Evolutionary conservation across 92 coral and sea anemone genomes (phyloP), one percentile per base, ranked within the genome.

Genomic region (Epizoanthus fatuus): DNA sequence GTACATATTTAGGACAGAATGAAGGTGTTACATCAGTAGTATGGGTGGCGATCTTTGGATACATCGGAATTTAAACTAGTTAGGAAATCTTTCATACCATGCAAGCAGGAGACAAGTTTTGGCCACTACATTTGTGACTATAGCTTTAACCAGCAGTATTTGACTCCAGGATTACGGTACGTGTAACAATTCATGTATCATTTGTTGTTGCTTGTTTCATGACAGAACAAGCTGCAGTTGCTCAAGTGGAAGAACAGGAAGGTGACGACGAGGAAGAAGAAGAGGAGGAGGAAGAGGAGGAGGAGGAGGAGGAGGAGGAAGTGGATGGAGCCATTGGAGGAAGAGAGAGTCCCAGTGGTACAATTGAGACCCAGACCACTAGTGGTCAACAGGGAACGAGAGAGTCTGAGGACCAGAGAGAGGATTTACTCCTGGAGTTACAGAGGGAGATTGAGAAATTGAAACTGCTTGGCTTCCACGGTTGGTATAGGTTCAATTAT

Each of bases 381-480:
- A 62, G 25, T 55, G 63, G 65, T 55, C 39, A 40, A 20, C 58
- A 77, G 13, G 39, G 49, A 45, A 14, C 70, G 16, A 6, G 57
- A 22, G 76, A 25, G 63, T 17, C 11, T 12, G 42, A 84, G 42
- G 80, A 87, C 8, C 63, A 84, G 56, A 70, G 88, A 78, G 88
- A 91, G 69, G 90, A 91, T 5, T 74, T 92, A 44, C 76, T 94
- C 55, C 72, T 84, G 12, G 98, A 94, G 76, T 60, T 94, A 51
- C 98, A 94, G 90, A 81, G 81, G 63, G 96, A 94, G 54, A 92
- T 94, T 52, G 90, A 87, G 40, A 84, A 93, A 51, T 73, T 94
- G 12, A 89, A 74, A 42, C 75, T 92, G 19, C 93, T 87, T 3
- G 91, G 93, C 13, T 92, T 88, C 10, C 69, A 75, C 49, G 96